A percentile compares a stretch with the other conserved stretches of the same genome.
phyloP scores from a whole-genome alignment of 2,113 vertebrate species.

The Saimiri boliviensis region DNA sequence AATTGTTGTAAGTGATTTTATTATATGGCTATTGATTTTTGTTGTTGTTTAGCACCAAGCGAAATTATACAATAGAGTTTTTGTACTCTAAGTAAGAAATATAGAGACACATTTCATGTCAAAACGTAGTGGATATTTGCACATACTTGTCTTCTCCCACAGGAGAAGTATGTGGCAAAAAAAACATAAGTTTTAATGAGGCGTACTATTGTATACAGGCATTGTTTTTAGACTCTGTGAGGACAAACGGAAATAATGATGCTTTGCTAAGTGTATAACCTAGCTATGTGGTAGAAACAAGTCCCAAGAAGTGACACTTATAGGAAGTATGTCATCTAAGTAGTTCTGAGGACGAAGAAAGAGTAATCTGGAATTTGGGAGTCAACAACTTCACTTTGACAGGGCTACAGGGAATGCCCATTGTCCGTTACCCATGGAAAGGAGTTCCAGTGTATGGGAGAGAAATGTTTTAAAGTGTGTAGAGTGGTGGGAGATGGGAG shows the following conservation, averaged over 20 bases:
- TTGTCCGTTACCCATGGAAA: neutral
- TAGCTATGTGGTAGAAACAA: neutral
- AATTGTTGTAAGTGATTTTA: constrained; percentile 38
- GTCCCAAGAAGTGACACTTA: neutral
- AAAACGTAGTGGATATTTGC: neutral
- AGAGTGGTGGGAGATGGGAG: fast-evolving
- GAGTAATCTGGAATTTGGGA: neutral
- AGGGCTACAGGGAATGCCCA: neutral
- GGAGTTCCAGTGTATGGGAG: fast-evolving
- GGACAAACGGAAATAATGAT: neutral
- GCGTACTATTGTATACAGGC: fast-evolving
- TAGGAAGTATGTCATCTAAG: neutral
- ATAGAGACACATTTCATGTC: neutral
- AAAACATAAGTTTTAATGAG: neutral
- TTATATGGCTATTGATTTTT: constrained; percentile 44
- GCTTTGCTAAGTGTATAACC: neutral
- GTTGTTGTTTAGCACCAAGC: neutral
- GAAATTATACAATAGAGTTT: neutral
- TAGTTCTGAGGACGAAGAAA: neutral
- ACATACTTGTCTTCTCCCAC: neutral
- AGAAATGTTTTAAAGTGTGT: neutral
- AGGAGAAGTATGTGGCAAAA: neutral
- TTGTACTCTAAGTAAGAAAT: neutral
- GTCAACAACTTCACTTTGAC: neutral
- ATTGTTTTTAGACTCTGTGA: neutral